Conservation (phyloP, 2,888 invertebrate species). For the Patella caerulea region DNA sequence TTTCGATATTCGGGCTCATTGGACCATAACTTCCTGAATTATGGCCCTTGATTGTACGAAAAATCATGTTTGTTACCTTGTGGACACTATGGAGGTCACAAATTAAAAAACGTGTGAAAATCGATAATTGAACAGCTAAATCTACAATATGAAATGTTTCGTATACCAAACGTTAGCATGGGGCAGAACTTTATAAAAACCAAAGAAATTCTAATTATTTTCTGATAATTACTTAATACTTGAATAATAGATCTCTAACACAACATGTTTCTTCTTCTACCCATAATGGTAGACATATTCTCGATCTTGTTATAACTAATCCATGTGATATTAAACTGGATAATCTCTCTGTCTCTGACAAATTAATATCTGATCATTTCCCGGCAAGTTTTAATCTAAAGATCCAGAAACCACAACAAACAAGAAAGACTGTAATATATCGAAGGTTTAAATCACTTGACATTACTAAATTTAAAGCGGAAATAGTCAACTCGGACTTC, state of each 20-base stretch:
- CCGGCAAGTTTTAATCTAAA: neutral
- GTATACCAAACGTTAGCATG: too few species aligned
- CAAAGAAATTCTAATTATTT: too few species aligned
- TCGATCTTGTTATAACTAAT: conserved; percentile 14
- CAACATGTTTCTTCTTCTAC: conserved; percentile 1
- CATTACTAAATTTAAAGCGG: neutral
- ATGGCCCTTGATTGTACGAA: too few species aligned
- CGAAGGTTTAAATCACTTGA: conserved; percentile 4
- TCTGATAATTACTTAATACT: too few species aligned
- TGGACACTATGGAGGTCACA: too few species aligned
- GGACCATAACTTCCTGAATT: too few species aligned
- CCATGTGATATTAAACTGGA: neutral
- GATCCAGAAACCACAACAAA: neutral
- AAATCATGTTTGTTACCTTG: too few species aligned
- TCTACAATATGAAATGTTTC: too few species aligned
- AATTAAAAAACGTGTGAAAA: too few species aligned
- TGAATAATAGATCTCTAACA: neutral
- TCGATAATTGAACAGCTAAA: too few species aligned
- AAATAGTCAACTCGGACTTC: neutral
- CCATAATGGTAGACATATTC: neutral
- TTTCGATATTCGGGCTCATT: too few species aligned
- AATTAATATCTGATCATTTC: neutral
- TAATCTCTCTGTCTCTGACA: conserved; percentile 1
- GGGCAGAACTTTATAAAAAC: too few species aligned
- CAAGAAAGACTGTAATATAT: neutral